Evolutionary conservation across 2,113 vertebrate genomes (phyloP).

Genomic region (Oriolus oriolus): DNA sequence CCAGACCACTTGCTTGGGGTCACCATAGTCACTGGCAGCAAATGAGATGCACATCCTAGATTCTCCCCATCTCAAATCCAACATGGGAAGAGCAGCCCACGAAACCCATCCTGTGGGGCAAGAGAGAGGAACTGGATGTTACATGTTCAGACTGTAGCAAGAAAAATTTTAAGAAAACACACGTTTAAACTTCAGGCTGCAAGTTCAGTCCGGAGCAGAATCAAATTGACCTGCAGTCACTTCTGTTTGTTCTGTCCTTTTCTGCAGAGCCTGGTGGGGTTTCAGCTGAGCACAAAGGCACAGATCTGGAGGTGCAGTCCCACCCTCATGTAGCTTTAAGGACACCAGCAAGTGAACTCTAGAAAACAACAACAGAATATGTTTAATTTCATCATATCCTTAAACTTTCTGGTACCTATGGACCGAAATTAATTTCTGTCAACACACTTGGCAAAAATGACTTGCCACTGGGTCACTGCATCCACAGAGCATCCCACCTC

Average conservation of each 20-base stretch:
- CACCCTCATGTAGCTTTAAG: neutral
- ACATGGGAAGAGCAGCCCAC: neutral
- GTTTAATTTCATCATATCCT: neutral
- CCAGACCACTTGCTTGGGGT: neutral
- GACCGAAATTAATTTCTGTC: neutral
- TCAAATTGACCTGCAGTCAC: neutral
- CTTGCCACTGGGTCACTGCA: accelerated
- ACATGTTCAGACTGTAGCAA: neutral
- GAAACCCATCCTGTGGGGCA: neutral
- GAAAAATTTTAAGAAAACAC: neutral
- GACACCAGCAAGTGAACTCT: neutral
- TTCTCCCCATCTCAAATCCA: neutral
- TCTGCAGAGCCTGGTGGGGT: neutral
- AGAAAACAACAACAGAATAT: neutral
- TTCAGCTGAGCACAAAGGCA: neutral
- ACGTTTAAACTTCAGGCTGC: neutral
- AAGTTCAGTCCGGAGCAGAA: neutral
- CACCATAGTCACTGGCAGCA: neutral
- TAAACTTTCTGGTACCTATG: neutral
- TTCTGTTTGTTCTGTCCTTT: neutral
- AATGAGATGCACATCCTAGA: neutral
- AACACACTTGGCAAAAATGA: neutral
- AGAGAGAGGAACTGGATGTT: neutral
- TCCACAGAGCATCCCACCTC: neutral
- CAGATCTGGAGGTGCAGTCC: neutral